Evolutionary conservation across 2,888 invertebrate species (phyloP).

Genomic region (Smittia aterrima): DNA sequence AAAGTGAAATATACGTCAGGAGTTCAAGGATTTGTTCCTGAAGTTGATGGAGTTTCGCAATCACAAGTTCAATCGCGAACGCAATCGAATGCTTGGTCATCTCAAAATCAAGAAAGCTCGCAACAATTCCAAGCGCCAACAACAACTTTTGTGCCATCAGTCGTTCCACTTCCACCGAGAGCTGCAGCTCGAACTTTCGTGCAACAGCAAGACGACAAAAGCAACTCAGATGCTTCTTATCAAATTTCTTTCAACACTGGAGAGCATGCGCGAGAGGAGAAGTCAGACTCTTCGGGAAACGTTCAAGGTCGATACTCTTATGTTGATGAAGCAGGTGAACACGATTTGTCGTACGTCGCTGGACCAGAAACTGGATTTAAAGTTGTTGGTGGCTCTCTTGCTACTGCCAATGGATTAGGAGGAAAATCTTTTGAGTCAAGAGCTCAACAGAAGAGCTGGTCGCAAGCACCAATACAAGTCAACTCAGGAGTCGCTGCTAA

Average conservation of each 20-base stretch:
- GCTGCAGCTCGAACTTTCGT: background rate
- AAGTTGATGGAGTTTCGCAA: slow-evolving; percentile 29
- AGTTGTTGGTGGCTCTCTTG: slow-evolving; percentile 51
- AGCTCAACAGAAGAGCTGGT: no score
- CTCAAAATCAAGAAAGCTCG: background rate
- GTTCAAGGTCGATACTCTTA: slow-evolving; percentile 63
- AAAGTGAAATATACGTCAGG: slow-evolving; percentile 50
- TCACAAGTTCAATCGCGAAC: background rate
- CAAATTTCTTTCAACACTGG: slow-evolving; percentile 48
- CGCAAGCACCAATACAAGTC: no score
- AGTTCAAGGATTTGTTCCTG: slow-evolving; percentile 48
- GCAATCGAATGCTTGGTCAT: background rate
- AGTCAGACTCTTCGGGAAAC: slow-evolving; percentile 49
- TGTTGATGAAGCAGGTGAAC: slow-evolving; percentile 69
- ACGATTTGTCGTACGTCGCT: slow-evolving; percentile 69
- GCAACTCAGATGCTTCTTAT: slow-evolving; percentile 45
- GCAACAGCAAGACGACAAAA: no score
- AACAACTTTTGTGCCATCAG: no score
- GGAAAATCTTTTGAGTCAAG: slow-evolving; percentile 5
- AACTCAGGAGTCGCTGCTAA: no score
- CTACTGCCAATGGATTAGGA: slow-evolving; percentile 45
- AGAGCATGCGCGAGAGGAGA: slow-evolving; percentile 49
- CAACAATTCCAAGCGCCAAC: background rate
- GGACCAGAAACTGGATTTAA: slow-evolving; percentile 68
- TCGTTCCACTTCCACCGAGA: background rate